Conservation (phyloP, 2,888 invertebrate genomes). For the Perithous albicinctus region DNA sequence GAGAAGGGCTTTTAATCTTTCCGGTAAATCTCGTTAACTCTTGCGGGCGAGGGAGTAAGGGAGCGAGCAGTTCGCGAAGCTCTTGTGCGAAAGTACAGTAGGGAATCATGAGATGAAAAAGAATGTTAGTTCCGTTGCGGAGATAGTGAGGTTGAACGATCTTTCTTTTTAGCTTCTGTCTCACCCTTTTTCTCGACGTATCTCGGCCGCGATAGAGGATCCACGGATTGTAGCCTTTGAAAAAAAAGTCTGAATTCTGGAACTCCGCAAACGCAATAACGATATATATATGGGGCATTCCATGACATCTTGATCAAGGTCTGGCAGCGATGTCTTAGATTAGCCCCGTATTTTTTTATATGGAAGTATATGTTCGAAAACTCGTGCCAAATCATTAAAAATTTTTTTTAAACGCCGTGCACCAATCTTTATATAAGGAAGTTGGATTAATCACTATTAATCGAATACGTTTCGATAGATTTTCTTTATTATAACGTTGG, state of each 20-base stretch:
- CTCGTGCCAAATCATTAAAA: too few species aligned
- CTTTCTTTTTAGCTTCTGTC: constrained; percentile 19
- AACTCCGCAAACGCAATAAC: constrained; percentile 12
- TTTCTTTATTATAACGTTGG: too few species aligned
- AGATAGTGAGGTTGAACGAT: constrained; percentile 35
- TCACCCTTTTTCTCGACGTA: not conserved
- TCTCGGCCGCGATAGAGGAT: constrained; percentile 16
- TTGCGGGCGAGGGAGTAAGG: constrained; percentile 38
- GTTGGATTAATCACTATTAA: too few species aligned
- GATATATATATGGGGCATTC: constrained; percentile 21
- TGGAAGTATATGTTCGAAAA: too few species aligned
- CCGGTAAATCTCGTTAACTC: constrained; percentile 59
- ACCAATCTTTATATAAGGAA: too few species aligned
- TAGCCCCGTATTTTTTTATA: too few species aligned
- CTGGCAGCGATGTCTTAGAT: too few species aligned
- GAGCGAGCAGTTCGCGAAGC: constrained; percentile 23
- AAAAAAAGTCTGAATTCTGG: constrained; percentile 25
- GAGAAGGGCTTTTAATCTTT: constrained; percentile 62
- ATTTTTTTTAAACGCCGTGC: too few species aligned
- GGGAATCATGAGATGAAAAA: constrained; percentile 41
- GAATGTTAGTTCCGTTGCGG: constrained; percentile 25
- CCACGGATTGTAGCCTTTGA: constrained; percentile 22
- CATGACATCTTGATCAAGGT: too few species aligned
- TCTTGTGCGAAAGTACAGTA: constrained; percentile 17
- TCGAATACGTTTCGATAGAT: too few species aligned